Evolutionary conservation across 2,797 vertebrate species (phyloP).

Genomic region (Thaleichthys pacificus): DNA sequence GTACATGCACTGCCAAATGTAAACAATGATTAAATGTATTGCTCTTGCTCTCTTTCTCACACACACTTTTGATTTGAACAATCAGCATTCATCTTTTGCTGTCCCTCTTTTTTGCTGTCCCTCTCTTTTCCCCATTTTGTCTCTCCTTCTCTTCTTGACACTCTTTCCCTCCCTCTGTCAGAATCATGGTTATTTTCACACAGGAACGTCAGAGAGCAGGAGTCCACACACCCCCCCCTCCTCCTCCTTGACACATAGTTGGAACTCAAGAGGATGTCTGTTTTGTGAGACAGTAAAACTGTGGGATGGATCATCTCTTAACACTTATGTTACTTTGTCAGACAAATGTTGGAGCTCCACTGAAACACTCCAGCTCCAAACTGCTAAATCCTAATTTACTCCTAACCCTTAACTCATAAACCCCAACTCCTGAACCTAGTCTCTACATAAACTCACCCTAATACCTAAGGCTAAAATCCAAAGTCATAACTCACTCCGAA

Average conservation of each 20-base stretch:
- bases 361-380: conserved; percentile 33
- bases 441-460: neutral
- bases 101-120: neutral
- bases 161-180: conserved; percentile 13
- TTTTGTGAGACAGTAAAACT: conserved; percentile 8
- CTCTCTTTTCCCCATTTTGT: neutral
- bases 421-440: neutral
- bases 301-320: conserved; percentile 16
- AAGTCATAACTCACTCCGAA: too few species aligned
- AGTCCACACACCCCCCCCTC: conserved; percentile 42
- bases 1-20: neutral
- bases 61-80: neutral
- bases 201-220: conserved; percentile 47
- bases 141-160: neutral
- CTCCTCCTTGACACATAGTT: conserved; percentile 36
- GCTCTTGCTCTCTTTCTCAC: neutral
- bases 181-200: conserved; percentile 46
- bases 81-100: neutral
- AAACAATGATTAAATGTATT: neutral
- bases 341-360: conserved; percentile 34
- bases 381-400: neutral
- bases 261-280: conserved; percentile 27
- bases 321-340: conserved; percentile 14
- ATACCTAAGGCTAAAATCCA: neutral
- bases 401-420: neutral